These are phyloP conservation scores for Ophion ventricosus DNA, from an alignment of 2,888 invertebrate genomes.

Conservation along the genomic window DNA sequence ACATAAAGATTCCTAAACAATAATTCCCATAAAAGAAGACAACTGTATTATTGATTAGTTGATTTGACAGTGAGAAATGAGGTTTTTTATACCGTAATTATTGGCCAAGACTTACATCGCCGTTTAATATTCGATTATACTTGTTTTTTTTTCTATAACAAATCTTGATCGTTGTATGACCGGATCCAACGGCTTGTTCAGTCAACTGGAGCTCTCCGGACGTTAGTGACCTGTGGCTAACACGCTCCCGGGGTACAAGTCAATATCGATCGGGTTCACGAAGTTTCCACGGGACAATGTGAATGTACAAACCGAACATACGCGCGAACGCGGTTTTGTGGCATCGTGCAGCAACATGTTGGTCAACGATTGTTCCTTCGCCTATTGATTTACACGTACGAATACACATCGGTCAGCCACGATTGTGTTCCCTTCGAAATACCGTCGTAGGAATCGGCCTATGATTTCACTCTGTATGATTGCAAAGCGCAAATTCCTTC, in stretches of 20 bases:
- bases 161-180: constrained; percentile 1
- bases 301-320: constrained; percentile 27
- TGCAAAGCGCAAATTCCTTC: not conserved
- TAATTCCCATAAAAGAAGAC: too few relatives aligned
- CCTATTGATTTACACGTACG: constrained; percentile 30
- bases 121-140: too few relatives aligned
- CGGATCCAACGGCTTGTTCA: constrained; percentile 26
- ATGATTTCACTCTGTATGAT: not conserved
- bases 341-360: constrained; percentile 8
- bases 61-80: too few relatives aligned
- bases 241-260: constrained; percentile 26
- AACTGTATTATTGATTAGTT: too few relatives aligned
- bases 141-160: not conserved
- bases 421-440: constrained; percentile 5
- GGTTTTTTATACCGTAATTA: not conserved
- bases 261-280: constrained; percentile 50
- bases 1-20: too few relatives aligned
- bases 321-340: constrained; percentile 28
- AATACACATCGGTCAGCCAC: not conserved
- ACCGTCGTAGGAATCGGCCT: not conserved
- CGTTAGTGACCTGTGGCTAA: constrained; percentile 25
- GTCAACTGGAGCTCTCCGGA: constrained; percentile 7
- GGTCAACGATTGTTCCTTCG: constrained; percentile 26
- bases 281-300: constrained; percentile 51
- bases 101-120: not conserved